Conservation (phyloP, 2,888 invertebrate genomes). For the Phragmatobia fuliginosa region DNA sequence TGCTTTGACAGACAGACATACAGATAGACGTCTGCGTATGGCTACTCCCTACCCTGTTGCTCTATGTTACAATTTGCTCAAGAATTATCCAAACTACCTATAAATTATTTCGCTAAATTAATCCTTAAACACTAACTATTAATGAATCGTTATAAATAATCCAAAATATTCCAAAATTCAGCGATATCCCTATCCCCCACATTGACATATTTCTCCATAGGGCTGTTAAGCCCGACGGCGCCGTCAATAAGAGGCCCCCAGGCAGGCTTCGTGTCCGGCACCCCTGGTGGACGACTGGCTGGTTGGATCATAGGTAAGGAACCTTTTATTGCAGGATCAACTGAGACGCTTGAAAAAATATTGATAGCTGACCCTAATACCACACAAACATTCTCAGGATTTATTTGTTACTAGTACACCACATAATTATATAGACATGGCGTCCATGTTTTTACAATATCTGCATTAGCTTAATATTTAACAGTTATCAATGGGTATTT, state of each 20-base stretch:
- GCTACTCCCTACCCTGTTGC: no score
- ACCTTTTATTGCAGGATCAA: not conserved
- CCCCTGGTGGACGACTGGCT: slow-evolving; percentile 84
- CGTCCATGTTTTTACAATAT: no score
- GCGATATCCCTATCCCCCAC: slow-evolving; percentile 40
- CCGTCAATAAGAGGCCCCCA: slow-evolving; percentile 77
- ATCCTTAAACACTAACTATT: not conserved
- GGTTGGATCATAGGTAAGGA: slow-evolving; percentile 88
- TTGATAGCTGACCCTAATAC: not conserved
- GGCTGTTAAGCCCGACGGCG: slow-evolving; percentile 79
- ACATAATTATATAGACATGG: no score
- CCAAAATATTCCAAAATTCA: slow-evolving; percentile 47
- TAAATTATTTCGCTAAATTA: not conserved
- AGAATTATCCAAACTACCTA: not conserved
- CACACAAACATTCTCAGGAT: no score
- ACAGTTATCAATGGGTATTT: no score
- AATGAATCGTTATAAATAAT: not conserved
- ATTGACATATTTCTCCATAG: slow-evolving; percentile 67
- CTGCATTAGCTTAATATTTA: no score
- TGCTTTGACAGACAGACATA: no score
- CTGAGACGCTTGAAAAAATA: not conserved
- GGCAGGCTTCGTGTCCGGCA: slow-evolving; percentile 81
- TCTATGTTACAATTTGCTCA: not conserved
- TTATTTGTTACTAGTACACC: no score
- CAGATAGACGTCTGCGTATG: no score